Conservation (phyloP, 2,113 vertebrate species). For the Sphyrna mokarran region DNA sequence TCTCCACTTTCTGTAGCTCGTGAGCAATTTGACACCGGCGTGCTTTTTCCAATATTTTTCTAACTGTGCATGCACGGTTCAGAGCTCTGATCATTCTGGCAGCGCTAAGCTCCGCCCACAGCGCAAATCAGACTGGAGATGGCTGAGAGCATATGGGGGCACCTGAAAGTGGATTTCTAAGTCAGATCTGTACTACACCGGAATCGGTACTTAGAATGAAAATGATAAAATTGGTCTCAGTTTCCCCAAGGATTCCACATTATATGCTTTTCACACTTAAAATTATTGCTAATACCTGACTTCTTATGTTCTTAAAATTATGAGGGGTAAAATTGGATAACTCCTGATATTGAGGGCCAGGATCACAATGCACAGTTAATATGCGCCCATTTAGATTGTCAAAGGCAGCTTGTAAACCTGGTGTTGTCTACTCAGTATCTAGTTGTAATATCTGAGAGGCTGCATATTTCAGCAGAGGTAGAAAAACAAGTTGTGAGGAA, state of each 20-base stretch:
- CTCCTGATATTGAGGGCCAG: background rate
- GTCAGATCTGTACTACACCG: too few species aligned
- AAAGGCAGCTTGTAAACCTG: background rate
- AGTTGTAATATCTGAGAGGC: background rate
- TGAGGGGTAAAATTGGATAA: background rate
- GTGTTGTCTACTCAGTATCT: background rate
- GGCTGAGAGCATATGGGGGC: too few species aligned
- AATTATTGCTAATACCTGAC: background rate
- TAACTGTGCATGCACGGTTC: too few species aligned
- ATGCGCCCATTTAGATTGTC: background rate
- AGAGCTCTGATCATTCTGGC: too few species aligned
- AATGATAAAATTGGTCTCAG: too few species aligned
- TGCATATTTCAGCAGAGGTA: background rate
- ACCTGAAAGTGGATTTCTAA: too few species aligned
- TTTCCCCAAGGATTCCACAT: background rate
- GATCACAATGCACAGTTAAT: background rate
- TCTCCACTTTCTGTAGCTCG: too few species aligned
- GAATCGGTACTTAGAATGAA: too few species aligned
- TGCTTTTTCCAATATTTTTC: too few species aligned
- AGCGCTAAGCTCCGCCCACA: too few species aligned
- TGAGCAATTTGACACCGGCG: too few species aligned
- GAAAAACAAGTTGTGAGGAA: background rate
- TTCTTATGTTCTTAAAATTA: background rate
- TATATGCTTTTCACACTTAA: background rate
- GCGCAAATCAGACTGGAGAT: too few species aligned